Percentiles rank a stretch among this genome's conserved stretches.
phyloP scores from a whole-genome alignment of 1,140 invertebrate species.

The Calosoma granatense region DNA sequence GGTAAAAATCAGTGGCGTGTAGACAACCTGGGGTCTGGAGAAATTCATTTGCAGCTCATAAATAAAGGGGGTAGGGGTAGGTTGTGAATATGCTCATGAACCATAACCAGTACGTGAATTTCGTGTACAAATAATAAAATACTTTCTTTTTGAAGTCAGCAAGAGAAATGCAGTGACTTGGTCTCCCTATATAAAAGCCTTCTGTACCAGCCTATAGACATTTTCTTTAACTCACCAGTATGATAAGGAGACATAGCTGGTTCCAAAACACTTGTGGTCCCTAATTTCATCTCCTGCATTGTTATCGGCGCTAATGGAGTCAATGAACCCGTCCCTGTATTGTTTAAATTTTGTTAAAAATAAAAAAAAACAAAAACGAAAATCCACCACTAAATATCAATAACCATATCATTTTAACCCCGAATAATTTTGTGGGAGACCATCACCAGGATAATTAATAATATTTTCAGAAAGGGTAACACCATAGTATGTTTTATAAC shows the following conservation, averaged over 20 bases:
- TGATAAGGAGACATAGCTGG: constrained; percentile 56
- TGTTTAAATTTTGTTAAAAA: constrained; percentile 14
- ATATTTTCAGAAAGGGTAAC: neutral
- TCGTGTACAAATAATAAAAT: neutral
- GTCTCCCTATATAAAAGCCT: neutral
- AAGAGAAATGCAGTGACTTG: neutral
- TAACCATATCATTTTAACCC: too few species aligned
- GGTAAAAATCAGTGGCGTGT: constrained; percentile 17
- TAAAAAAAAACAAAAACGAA: constrained; percentile 15
- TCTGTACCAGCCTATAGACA: too few species aligned
- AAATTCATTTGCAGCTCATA: constrained; percentile 17
- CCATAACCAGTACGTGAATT: neutral
- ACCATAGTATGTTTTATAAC: too few species aligned
- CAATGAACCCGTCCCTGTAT: constrained; percentile 51
- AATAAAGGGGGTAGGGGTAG: too few species aligned
- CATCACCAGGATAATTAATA: neutral
- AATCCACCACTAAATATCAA: too few species aligned
- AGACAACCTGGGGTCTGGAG: constrained; percentile 31
- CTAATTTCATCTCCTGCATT: constrained; percentile 69
- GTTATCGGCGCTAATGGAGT: constrained; percentile 65
- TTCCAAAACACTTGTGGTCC: constrained; percentile 42
- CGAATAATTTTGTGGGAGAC: neutral
- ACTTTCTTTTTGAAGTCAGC: neutral
- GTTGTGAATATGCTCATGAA: constrained; percentile 6
- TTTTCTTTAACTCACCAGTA: constrained; percentile 39